phyloP scores from a whole-genome alignment of 37 sponge, comb jelly and placozoan genomes.

The Corticium candelabrum region DNA sequence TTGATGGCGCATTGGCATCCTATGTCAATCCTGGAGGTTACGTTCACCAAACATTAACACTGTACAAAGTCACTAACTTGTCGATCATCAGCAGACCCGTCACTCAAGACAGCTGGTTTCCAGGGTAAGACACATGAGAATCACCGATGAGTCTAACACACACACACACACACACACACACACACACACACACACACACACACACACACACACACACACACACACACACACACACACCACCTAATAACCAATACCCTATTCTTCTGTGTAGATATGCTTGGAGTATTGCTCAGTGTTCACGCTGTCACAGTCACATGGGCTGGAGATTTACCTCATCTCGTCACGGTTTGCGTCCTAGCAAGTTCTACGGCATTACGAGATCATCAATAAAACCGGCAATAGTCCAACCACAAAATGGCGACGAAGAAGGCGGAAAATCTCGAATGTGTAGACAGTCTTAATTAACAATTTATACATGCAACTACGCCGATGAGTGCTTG shows the following conservation, averaged over 20 bases:
- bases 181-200: slow-evolving; percentile 5
- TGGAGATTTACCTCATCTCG: slow-evolving; percentile 67
- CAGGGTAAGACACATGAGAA: slow-evolving; percentile 51
- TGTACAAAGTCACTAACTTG: slow-evolving; percentile 33
- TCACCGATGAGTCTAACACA: background rate
- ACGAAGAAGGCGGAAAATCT: background rate
- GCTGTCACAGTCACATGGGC: slow-evolving; percentile 63
- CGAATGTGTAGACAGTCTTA: background rate
- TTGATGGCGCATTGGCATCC: slow-evolving; percentile 82
- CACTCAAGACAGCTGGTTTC: slow-evolving; percentile 85
- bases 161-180: slow-evolving; percentile 5
- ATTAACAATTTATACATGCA: background rate
- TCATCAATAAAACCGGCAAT: slow-evolving; percentile 3
- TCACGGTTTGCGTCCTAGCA: slow-evolving; percentile 28
- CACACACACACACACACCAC: no score
- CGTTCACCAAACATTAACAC: slow-evolving; percentile 86
- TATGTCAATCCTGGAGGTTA: slow-evolving; percentile 84
- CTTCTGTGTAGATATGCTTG: slow-evolving; percentile 74
- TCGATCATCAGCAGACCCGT: slow-evolving; percentile 22
- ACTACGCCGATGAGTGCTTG: no score
- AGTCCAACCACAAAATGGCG: background rate
- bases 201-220: background rate
- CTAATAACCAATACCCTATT: no score
- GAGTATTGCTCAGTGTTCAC: slow-evolving; percentile 62
- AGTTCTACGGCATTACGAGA: slow-evolving; percentile 65